Percentiles rank a stretch among this genome's conserved stretches.
Evolutionary conservation across 2,113 vertebrate genomes (phyloP).

Genomic region (Dendrocopos noguchii): DNA sequence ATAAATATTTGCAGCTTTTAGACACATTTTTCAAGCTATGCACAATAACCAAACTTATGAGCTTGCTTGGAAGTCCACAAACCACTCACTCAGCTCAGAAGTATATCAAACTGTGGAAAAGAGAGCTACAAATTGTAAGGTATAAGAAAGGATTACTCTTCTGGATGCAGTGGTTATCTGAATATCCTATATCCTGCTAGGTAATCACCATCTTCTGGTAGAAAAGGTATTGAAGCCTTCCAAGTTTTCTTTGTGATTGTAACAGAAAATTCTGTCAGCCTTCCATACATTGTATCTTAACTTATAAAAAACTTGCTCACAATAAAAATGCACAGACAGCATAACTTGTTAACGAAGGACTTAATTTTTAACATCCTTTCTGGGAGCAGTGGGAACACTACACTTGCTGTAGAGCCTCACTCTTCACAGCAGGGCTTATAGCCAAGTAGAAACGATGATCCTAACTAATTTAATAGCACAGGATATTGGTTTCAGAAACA

Average conservation of each 20-base stretch:
- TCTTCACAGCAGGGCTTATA: neutral
- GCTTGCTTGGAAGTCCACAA: neutral
- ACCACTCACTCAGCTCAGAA: neutral
- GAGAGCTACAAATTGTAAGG: neutral
- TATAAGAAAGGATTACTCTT: neutral
- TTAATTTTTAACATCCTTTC: neutral
- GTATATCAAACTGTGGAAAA: neutral
- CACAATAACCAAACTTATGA: neutral
- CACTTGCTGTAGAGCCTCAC: neutral
- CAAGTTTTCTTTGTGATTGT: neutral
- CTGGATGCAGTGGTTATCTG: neutral
- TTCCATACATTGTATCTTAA: neutral
- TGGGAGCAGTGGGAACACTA: neutral
- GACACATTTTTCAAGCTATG: neutral
- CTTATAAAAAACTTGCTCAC: neutral
- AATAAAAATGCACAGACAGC: neutral
- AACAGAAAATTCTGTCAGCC: neutral
- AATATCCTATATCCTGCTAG: neutral
- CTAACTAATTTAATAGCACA: constrained; percentile 6
- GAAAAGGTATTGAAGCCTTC: neutral
- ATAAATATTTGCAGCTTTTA: neutral
- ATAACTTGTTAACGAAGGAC: neutral
- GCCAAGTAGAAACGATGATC: constrained; percentile 4
- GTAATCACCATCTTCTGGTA: neutral
- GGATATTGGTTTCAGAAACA: constrained; percentile 39